phyloP scores from a whole-genome alignment of 1,140 invertebrate genomes.

The Macrotrachela quadricornifera region DNA sequence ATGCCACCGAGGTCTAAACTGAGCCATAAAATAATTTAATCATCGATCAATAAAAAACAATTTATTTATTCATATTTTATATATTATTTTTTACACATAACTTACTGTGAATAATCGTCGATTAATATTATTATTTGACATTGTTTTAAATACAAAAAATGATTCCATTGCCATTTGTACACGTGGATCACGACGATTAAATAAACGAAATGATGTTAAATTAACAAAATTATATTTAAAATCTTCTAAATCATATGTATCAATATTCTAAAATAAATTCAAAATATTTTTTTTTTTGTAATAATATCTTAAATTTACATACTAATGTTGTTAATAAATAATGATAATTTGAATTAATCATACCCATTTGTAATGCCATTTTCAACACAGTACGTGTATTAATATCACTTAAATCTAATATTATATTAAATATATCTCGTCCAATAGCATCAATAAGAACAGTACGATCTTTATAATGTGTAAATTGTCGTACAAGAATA shows the following conservation, averaged over 20 bases:
- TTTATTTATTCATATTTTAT: too few species aligned
- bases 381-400: constrained; percentile 18
- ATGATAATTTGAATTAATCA: constrained; percentile 27
- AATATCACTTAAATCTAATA: constrained; percentile 17
- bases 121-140: too few species aligned
- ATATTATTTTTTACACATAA: too few species aligned
- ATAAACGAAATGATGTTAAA: constrained; percentile 24
- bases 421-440: constrained; percentile 12
- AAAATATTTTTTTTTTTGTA: not conserved
- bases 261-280: constrained; percentile 18
- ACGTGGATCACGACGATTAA: constrained; percentile 1
- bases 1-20: too few species aligned
- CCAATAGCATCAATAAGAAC: too few species aligned
- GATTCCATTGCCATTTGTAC: too few species aligned
- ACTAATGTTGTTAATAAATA: constrained; percentile 25
- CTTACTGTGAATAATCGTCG: too few species aligned
- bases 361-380: constrained; percentile 28
- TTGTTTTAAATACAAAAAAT: too few species aligned
- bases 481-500: too few species aligned
- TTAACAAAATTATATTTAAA: constrained; percentile 26
- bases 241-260: constrained; percentile 23
- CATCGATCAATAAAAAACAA: too few species aligned
- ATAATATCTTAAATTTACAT: constrained; percentile 9
- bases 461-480: too few species aligned
- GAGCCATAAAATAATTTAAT: too few species aligned